Evolutionary conservation across 2,113 vertebrate species (phyloP).

Genomic region (Lepisosteus oculatus): DNA sequence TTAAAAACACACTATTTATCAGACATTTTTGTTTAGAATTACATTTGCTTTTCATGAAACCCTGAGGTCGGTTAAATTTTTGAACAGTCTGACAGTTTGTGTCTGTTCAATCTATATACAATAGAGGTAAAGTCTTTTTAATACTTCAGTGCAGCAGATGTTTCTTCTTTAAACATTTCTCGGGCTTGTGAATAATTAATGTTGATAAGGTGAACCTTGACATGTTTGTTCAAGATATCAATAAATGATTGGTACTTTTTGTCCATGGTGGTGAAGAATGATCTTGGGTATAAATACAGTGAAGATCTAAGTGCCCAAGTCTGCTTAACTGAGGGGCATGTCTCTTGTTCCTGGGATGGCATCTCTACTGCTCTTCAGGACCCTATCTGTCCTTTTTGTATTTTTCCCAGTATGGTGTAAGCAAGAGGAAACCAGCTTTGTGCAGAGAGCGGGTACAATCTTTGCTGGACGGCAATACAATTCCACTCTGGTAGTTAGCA

Average conservation of each 20-base stretch:
- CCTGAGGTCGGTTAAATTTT: too few species aligned
- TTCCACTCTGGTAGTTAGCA: constrained; percentile 32
- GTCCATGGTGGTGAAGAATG: constrained; percentile 3
- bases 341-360: constrained; percentile 29
- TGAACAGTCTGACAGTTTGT: too few species aligned
- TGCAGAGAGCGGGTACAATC: constrained; percentile 38
- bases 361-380: background rate
- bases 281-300: constrained; percentile 4
- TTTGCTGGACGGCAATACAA: constrained; percentile 40
- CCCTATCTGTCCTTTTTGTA: constrained; percentile 36
- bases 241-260: background rate
- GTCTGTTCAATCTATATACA: too few species aligned
- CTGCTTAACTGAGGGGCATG: background rate
- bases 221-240: background rate
- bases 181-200: constrained; percentile 51
- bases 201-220: constrained; percentile 24
- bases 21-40: too few species aligned
- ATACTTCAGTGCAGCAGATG: constrained; percentile 34
- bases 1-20: too few species aligned
- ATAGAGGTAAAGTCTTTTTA: too few species aligned
- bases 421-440: constrained; percentile 29
- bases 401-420: constrained; percentile 27
- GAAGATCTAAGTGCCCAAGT: constrained; percentile 1
- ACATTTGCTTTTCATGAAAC: too few species aligned
- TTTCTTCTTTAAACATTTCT: constrained; percentile 35